Evolutionary conservation across 2,888 invertebrate species (phyloP).

Genomic region (Pollenia labialis): DNA sequence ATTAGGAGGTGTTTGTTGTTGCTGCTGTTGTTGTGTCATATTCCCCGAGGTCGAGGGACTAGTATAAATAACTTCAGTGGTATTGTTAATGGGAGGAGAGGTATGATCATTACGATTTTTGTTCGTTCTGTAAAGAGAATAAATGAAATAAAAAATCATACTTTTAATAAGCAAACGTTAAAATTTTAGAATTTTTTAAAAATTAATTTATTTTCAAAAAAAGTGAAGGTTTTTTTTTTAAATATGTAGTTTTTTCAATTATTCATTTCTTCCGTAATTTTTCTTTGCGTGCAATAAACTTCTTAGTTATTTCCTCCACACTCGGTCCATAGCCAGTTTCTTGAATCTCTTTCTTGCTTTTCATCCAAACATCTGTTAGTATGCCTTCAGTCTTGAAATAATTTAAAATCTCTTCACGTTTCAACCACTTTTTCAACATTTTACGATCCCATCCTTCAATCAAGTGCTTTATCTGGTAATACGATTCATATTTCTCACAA

Average conservation of each 20-base stretch:
- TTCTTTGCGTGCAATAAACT: conserved; percentile 71
- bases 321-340: conserved; percentile 65
- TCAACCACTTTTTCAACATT: conserved; percentile 78
- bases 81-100: conserved; percentile 60
- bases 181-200: not conserved
- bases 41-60: conserved; percentile 81
- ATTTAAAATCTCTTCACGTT: conserved; percentile 76
- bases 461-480: conserved; percentile 76
- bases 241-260: not conserved
- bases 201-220: not conserved
- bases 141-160: not conserved
- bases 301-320: conserved; percentile 72
- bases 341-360: conserved; percentile 73
- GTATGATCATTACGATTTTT: conserved; percentile 81
- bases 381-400: conserved; percentile 77
- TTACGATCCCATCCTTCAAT: conserved; percentile 74
- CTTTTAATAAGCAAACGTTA: not conserved
- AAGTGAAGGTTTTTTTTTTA: not conserved
- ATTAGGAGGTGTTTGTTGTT: conserved; percentile 79
- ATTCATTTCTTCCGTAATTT: conserved; percentile 71
- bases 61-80: conserved; percentile 80
- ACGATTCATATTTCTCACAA: conserved; percentile 77
- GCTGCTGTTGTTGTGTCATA: conserved; percentile 75
- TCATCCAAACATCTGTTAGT: conserved; percentile 75
- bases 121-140: conserved; percentile 74